Evolutionary conservation across 2,113 vertebrate species (phyloP), one percentile per base, ranked within the genome.

Genomic region (Eleginops maclovinus): DNA sequence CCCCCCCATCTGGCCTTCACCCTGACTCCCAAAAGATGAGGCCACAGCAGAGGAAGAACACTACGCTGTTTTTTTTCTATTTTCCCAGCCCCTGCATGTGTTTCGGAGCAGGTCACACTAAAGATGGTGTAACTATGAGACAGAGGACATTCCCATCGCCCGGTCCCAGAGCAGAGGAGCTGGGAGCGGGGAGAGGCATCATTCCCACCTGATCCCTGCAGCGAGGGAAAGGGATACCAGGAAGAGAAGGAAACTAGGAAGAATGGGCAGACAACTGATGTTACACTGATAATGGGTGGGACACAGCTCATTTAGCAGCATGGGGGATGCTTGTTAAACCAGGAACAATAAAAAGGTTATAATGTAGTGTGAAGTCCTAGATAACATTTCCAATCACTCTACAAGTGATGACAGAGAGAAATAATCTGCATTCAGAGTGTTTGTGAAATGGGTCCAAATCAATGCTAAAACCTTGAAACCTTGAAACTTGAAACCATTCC

Each of bases 191-290:
- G 46, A 49, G 36, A 51, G 65, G 24, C 75, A 26, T 63, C 63
- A 63, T 82, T 90, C 77, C 87, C 80, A 84, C 69, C 49, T 80
- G 58, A 81, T 41, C 26, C 77, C 79, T 54, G 75, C 61, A 31
- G 75, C 46, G 76, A 73, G 75, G 81, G 87, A 84, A 56, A n/a
- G n/a, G 69, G 68, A 73, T 44, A n/a, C 81, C 53, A 61, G 76
- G 7, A 79, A 54, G 40, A 26, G 43, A n/a, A 51, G 86, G 81
- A 89, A 83, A 71, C 81, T 40, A 41, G 49, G 59, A 87, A 75
- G 70, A 77, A 74, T 80, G 66, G 72, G 47, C 19, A 53, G 72
- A 79, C 43, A 64, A 40, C 7, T 46, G 36, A 26, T 68, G 81
- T 64, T 49, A 47, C 26, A 61, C 43, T 68, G 50, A 21, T 74